Conservation (phyloP, 2,888 invertebrate genomes). For the Dynastes grantii region DNA sequence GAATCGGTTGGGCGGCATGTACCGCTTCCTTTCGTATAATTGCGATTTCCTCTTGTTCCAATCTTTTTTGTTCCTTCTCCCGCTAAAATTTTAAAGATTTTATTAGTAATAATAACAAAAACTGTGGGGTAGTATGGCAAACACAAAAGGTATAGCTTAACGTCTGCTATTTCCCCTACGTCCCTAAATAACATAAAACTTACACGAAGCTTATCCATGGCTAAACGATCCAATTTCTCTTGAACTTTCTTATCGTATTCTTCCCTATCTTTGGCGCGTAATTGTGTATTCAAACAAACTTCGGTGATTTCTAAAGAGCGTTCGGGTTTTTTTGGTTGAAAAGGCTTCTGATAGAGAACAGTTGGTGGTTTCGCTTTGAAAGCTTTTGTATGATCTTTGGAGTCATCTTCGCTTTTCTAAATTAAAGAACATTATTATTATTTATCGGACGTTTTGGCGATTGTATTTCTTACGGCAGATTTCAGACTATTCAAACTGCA, state of each 20-base stretch:
- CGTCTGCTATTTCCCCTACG: too few relatives aligned
- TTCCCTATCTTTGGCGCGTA: slow-evolving; percentile 76
- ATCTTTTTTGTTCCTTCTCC: slow-evolving; percentile 65
- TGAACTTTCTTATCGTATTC: slow-evolving; percentile 75
- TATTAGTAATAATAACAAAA: background rate
- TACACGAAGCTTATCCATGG: slow-evolving; percentile 64
- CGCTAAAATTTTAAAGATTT: slow-evolving; percentile 59
- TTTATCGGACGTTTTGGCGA: background rate
- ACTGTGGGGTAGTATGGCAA: too few relatives aligned
- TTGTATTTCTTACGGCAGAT: slow-evolving; percentile 51
- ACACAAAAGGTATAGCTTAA: too few relatives aligned
- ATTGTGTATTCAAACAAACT: slow-evolving; percentile 78
- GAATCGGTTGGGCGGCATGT: slow-evolving; percentile 78
- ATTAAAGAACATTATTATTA: background rate
- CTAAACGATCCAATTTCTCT: slow-evolving; percentile 73
- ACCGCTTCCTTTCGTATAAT: slow-evolving; percentile 75
- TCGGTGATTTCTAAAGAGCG: slow-evolving; percentile 71
- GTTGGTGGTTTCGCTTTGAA: slow-evolving; percentile 78
- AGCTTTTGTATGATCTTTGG: slow-evolving; percentile 58
- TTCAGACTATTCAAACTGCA: slow-evolving; percentile 50
- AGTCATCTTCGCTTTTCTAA: slow-evolving; percentile 67
- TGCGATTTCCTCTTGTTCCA: slow-evolving; percentile 72
- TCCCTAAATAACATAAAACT: slow-evolving; percentile 23
- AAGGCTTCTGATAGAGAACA: slow-evolving; percentile 79
- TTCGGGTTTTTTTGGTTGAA: slow-evolving; percentile 74